phyloP scores from a whole-genome alignment of 2,888 invertebrate genomes.

The Drosophila emarginata region DNA sequence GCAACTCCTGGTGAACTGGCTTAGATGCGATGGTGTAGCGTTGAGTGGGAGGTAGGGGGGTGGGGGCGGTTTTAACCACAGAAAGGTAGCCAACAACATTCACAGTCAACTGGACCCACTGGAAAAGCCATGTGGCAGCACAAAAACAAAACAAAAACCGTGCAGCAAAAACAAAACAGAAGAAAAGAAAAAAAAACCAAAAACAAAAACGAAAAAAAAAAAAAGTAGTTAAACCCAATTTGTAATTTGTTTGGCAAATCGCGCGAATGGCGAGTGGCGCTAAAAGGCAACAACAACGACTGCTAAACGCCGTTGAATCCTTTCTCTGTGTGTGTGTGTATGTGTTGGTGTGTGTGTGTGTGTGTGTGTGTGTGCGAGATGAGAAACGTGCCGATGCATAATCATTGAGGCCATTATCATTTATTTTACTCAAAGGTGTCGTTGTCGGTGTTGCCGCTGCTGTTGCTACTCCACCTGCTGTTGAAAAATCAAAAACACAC shows the following conservation, averaged over 20 bases:
- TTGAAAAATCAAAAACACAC: conserved; percentile 65
- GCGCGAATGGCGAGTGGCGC: conserved; percentile 59
- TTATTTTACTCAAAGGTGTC: conserved; percentile 69
- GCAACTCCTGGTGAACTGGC: conserved; percentile 1
- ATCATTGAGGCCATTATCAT: conserved; percentile 79
- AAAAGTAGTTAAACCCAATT: conserved; percentile 71
- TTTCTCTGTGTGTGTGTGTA: conserved; percentile 35
- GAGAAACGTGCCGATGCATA: conserved; percentile 81
- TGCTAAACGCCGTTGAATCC: conserved; percentile 54
- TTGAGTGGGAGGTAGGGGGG: neutral
- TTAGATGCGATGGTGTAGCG: neutral
- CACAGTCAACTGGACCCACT: conserved; percentile 25
- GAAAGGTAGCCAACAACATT: conserved; percentile 21
- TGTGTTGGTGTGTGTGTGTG: conserved; percentile 38
- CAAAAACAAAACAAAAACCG: conserved; percentile 12
- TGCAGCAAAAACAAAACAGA: conserved; percentile 6
- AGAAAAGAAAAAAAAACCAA: conserved; percentile 30
- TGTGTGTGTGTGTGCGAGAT: conserved; percentile 60
- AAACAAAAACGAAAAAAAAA: conserved; percentile 36
- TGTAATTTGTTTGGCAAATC: conserved; percentile 77
- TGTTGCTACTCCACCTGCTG: conserved; percentile 34
- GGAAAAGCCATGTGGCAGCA: conserved; percentile 51
- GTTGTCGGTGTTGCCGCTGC: conserved; percentile 35
- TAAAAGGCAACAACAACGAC: conserved; percentile 55
- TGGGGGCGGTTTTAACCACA: conserved; percentile 46